Percentiles rank a stretch among this genome's conserved stretches.
Evolutionary conservation across 2,888 invertebrate genomes (phyloP).

Genomic region (Acronicta psi): DNA sequence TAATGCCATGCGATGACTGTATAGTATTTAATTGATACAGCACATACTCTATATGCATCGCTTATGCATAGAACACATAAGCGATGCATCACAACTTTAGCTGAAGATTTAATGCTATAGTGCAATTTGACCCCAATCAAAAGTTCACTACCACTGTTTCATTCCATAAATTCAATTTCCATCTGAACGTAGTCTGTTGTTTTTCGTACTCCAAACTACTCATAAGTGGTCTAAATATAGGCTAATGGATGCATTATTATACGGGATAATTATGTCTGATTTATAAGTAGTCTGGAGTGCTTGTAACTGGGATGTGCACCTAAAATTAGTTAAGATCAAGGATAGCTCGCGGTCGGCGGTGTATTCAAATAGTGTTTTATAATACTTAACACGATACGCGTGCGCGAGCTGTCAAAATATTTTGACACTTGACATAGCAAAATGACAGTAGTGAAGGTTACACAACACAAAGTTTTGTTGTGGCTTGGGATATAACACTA

Average conservation of each 20-base stretch:
- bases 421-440: slow-evolving; percentile 49
- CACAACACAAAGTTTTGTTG: slow-evolving; percentile 84
- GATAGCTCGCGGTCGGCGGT: neutral
- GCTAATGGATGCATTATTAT: neutral
- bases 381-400: neutral
- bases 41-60: too few relatives aligned
- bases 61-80: too few relatives aligned
- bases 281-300: slow-evolving; percentile 17
- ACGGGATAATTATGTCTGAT: slow-evolving; percentile 3
- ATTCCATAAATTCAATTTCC: slow-evolving; percentile 2
- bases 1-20: too few relatives aligned
- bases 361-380: neutral
- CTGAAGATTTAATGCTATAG: too few relatives aligned
- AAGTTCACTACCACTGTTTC: neutral
- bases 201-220: slow-evolving; percentile 3
- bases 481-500: slow-evolving; percentile 83
- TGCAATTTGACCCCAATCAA: neutral
- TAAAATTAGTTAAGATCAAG: neutral
- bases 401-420: neutral
- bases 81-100: too few relatives aligned
- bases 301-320: slow-evolving; percentile 1
- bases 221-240: slow-evolving; percentile 12
- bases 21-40: too few relatives aligned
- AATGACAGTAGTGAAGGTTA: slow-evolving; percentile 71
- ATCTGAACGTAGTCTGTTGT: slow-evolving; percentile 12